Percentiles rank a stretch among this genome's conserved stretches.
Evolutionary conservation across 1,140 invertebrate genomes (phyloP).

Genomic region (Lucilia cuprina): DNA sequence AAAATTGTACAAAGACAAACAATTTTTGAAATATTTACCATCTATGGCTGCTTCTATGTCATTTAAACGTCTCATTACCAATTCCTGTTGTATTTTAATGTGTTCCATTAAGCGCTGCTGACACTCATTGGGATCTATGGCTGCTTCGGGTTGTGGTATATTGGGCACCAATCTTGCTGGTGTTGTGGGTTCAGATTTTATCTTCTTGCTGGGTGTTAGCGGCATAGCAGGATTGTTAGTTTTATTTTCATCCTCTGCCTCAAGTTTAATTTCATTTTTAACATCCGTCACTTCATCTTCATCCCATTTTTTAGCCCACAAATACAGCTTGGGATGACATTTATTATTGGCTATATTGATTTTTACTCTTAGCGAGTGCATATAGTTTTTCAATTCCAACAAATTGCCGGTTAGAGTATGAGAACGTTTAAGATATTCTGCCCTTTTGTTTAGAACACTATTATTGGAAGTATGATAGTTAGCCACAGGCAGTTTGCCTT

Average conservation of each 20-base stretch:
- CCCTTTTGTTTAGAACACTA: conserved; percentile 52
- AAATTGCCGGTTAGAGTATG: conserved; percentile 77
- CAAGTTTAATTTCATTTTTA: conserved; percentile 41
- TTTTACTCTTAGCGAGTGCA: conserved; percentile 77
- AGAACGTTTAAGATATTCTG: conserved; percentile 69
- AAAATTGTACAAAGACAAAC: neutral
- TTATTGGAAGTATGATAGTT: conserved; percentile 63
- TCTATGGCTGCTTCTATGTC: conserved; percentile 80
- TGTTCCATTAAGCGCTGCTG: conserved; percentile 79
- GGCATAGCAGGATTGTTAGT: conserved; percentile 31
- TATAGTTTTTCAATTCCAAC: conserved; percentile 71
- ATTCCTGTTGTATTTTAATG: conserved; percentile 76
- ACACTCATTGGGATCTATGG: conserved; percentile 81
- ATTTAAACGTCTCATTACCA: conserved; percentile 75
- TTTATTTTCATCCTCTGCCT: conserved; percentile 34
- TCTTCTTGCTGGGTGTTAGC: conserved; percentile 43
- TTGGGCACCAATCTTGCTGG: conserved; percentile 50
- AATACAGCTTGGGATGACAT: conserved; percentile 82
- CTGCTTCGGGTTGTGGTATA: conserved; percentile 79
- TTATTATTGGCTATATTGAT: conserved; percentile 79
- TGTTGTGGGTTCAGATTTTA: conserved; percentile 40
- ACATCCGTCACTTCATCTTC: conserved; percentile 41
- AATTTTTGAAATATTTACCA: conserved; percentile 62
- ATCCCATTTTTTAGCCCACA: conserved; percentile 86
- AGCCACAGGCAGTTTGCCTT: conserved; percentile 76